Evolutionary conservation across 1,140 invertebrate species (phyloP).

Genomic region (Oryzaephilus surinamensis): DNA sequence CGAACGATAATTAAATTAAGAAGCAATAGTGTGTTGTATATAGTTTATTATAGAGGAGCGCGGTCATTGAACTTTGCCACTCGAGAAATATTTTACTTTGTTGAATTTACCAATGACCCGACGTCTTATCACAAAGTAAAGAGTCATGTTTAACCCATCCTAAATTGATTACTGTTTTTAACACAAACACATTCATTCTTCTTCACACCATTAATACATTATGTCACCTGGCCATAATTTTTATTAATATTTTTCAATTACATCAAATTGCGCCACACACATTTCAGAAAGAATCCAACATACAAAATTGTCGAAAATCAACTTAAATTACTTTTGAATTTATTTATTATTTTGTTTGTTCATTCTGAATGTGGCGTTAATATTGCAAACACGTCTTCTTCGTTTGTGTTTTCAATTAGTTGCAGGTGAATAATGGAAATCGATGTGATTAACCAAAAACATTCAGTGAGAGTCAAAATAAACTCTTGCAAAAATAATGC

Average conservation of each 20-base stretch:
- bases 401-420: constrained; percentile 8
- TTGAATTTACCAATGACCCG: constrained; percentile 27
- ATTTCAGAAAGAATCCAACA: constrained; percentile 5
- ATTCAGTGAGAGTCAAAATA: no score
- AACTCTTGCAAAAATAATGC: no score
- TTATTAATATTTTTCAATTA: no score
- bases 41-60: neutral
- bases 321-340: no score
- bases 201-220: neutral
- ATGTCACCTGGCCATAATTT: neutral
- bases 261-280: constrained; percentile 5
- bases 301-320: no score
- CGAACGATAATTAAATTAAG: constrained; percentile 1
- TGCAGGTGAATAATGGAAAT: constrained; percentile 12
- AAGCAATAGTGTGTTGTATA: constrained; percentile 4
- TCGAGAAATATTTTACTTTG: constrained; percentile 26
- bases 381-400: constrained; percentile 10
- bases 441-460: no score
- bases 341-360: no score
- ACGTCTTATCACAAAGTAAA: constrained; percentile 16
- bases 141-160: constrained; percentile 10
- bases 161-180: constrained; percentile 10
- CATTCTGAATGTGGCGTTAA: constrained; percentile 12
- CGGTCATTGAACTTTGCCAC: constrained; percentile 20
- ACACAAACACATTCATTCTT: constrained; percentile 5